A percentile compares a stretch with the other conserved stretches of the same genome.
These are phyloP conservation scores for Heliothis virescens DNA, from an alignment of 1,140 invertebrate genomes.

Conservation along the genomic window DNA sequence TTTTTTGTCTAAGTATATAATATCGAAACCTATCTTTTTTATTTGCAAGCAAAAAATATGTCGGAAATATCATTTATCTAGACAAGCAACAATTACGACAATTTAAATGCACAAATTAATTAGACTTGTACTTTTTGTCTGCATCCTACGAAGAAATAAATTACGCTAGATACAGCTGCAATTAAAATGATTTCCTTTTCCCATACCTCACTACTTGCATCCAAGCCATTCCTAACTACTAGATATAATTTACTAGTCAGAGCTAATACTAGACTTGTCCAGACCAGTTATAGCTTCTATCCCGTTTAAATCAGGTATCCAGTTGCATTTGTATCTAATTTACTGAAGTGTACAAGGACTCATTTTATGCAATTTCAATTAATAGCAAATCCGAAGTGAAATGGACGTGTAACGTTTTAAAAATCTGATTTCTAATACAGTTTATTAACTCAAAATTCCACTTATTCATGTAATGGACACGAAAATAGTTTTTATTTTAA, in stretches of 20 bases:
- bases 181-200: constrained; percentile 30
- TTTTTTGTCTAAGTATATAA: too few relatives aligned
- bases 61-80: constrained; percentile 19
- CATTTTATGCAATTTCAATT: background rate
- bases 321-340: background rate
- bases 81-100: background rate
- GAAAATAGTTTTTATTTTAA: background rate
- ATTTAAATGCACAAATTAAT: constrained; percentile 2
- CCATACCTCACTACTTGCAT: constrained; percentile 22
- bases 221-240: constrained; percentile 23
- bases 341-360: background rate
- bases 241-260: constrained; percentile 42
- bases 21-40: background rate
- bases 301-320: constrained; percentile 25
- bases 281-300: constrained; percentile 35
- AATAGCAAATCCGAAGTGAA: background rate
- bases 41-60: constrained; percentile 7
- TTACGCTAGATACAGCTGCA: background rate
- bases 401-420: background rate
- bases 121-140: background rate
- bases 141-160: background rate
- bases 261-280: constrained; percentile 21
- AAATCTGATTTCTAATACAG: background rate
- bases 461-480: background rate
- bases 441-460: background rate